Evolutionary conservation across 1,140 invertebrate genomes (phyloP), one percentile per base, ranked within the genome.

Genomic region (Nymphalis io): DNA sequence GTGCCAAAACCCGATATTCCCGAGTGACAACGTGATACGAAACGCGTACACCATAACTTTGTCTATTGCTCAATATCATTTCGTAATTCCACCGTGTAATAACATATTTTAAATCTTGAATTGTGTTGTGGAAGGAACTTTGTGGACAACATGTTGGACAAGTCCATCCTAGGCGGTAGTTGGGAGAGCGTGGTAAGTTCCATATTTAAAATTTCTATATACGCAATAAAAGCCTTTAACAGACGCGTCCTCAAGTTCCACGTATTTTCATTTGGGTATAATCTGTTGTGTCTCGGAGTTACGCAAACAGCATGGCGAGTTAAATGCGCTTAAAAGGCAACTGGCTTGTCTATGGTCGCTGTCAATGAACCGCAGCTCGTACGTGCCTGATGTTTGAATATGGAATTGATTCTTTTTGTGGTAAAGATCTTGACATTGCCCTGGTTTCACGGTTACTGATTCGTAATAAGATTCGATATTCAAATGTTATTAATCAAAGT

Each of bases 131-230:
- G 57, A 48, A 18, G 39, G 38, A 57, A 69, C 39, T 40, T 8
- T 59, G 63, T 61, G 58, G n/a, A 38, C 66, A 82, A 78, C 33
- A 91, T 91, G 89, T 85, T 91, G 87, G 89, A 91, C 83, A 89
- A 86, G 75, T 81, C 82, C 12, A 82, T 85, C 61, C 59, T 91
- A 46, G 89, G 89, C 48, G 89, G 84, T 74, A 91, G 89, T 83
- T 90, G 88, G 89, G 89, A 91, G 75, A 91, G 88, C 74, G 88
- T 91, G 82, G 89, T 91, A 83, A 84, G 89, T 90, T 70, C 57
- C 59, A 46, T 4, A 72, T 23, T 16, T 21, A 51, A 51, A 46
- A 16, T 12, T 1, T 51, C 46, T 18, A 51, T 20, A 51, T 51
- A 51, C 20, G 46, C 20, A 20, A 16, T 51, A 16, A 51, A 51